A percentile compares a stretch with the other conserved stretches of the same genome.
These are phyloP conservation scores for Drosophila cognata DNA, from an alignment of 2,888 invertebrate genomes.

Conservation along the genomic window DNA sequence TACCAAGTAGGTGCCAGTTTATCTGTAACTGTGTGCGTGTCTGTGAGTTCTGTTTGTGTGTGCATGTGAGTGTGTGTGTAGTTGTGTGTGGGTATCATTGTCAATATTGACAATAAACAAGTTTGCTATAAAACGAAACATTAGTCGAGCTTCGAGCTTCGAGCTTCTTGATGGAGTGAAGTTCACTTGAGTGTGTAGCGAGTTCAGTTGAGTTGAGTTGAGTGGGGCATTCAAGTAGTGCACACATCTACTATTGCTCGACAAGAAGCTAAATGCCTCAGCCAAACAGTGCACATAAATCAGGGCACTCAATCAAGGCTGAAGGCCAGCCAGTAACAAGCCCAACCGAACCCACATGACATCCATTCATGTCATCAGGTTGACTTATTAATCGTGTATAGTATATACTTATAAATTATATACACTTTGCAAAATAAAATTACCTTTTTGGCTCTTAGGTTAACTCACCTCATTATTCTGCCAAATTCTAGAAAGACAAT, in stretches of 20 bases:
- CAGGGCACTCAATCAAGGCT: constrained; percentile 67
- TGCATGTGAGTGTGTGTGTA: constrained; percentile 4
- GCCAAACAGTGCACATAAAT: constrained; percentile 47
- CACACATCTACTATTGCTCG: constrained; percentile 5
- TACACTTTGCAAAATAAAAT: not conserved
- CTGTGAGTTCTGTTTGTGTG: not conserved
- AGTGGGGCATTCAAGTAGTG: constrained; percentile 43
- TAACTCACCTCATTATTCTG: not conserved
- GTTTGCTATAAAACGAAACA: constrained; percentile 76
- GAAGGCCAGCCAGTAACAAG: constrained; percentile 40
- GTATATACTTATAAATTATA: constrained; percentile 3
- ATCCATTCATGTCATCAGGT: constrained; percentile 54
- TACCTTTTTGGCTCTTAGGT: not conserved
- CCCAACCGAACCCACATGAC: constrained; percentile 23
- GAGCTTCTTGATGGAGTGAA: constrained; percentile 5
- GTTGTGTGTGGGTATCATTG: constrained; percentile 56
- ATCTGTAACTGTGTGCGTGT: constrained; percentile 20
- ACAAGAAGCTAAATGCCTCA: constrained; percentile 31
- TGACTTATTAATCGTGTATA: constrained; percentile 72
- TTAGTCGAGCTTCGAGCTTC: constrained; percentile 21
- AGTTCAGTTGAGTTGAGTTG: constrained; percentile 15
- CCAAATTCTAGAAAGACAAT: too few species aligned
- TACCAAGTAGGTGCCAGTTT: constrained; percentile 48
- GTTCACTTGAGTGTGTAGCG: constrained; percentile 4
- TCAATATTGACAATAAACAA: constrained; percentile 81